Percentiles rank a stretch among this genome's conserved stretches.
phyloP scores from a whole-genome alignment of 1,140 invertebrate genomes.

The Lasioglossum baleicum region DNA sequence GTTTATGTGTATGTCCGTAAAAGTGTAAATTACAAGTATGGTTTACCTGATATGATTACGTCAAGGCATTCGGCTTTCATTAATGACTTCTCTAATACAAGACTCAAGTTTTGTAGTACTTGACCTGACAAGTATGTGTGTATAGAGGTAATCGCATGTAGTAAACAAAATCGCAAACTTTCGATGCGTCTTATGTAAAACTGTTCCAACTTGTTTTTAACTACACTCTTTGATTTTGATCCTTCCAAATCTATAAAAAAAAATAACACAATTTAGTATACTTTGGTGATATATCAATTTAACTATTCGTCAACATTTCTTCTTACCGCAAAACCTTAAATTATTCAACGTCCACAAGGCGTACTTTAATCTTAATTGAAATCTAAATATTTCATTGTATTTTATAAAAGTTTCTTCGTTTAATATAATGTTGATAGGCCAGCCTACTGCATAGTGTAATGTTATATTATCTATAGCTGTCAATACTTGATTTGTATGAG shows the following conservation, averaged over 20 bases:
- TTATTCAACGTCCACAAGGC: slow-evolving; percentile 83
- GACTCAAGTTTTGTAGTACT: slow-evolving; percentile 81
- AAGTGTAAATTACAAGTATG: not conserved
- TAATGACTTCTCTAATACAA: slow-evolving; percentile 78
- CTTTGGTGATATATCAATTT: not conserved
- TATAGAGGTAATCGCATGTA: slow-evolving; percentile 83
- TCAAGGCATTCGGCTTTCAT: slow-evolving; percentile 79
- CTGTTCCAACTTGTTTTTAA: slow-evolving; percentile 66
- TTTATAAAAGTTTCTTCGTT: slow-evolving; percentile 78
- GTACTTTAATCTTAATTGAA: slow-evolving; percentile 84
- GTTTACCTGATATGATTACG: slow-evolving; percentile 73
- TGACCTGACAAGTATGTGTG: slow-evolving; percentile 84
- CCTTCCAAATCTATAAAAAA: slow-evolving; percentile 72
- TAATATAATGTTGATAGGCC: slow-evolving; percentile 82
- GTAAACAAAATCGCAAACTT: slow-evolving; percentile 82
- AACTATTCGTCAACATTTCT: not conserved
- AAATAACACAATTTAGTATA: not conserved
- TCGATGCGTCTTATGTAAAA: slow-evolving; percentile 81
- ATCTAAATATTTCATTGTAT: slow-evolving; percentile 83
- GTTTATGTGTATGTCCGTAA: slow-evolving; percentile 8
- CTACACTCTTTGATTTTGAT: slow-evolving; percentile 43
- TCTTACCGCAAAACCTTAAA: slow-evolving; percentile 79
- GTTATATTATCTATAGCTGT: slow-evolving; percentile 80
- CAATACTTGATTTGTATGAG: slow-evolving; percentile 70
- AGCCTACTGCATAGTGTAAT: slow-evolving; percentile 79